Base-by-base conservation (phyloP, 2,113 vertebrate species). In the Macquaria australasica region DNA sequence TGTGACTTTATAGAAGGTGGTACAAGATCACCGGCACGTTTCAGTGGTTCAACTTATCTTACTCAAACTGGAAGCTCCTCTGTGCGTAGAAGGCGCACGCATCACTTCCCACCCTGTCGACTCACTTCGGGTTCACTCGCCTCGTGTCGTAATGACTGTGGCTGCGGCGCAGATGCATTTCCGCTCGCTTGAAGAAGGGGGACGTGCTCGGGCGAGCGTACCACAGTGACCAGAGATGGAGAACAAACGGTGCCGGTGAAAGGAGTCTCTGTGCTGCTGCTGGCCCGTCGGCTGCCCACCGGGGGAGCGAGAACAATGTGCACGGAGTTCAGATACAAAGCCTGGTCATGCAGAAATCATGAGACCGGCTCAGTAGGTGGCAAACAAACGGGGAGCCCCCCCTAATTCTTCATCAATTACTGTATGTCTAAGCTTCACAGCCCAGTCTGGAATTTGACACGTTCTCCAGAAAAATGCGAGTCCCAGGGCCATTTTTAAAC, bases 341-440 rank as follows among this genome's bases (percentile, higher is more conserved):
- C 85, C 83, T 8, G 91, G 87, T 94, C 93, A 95, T 68, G 93
- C 91, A 92, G 85, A 82, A 86, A 92, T 92, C 93, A 95, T 94
- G 77, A 90, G 93, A 95, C 91, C 90, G 72, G 87, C 90, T 93
- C 88, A 93, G 93, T 94, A 91, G 94, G 94, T 81, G 91, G 90
- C 69, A 81, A 90, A 93, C 89, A 91, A 86, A 87, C 37, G n/a
- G 81, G 77, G 67, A 78, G 79, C 53, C 79, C 79, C 79, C 74
- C 20, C 23, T 91, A 91, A 93, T 89, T 89, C 85, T 87, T 63
- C 72, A 87, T 77, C 78, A 84, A 16, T 66, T 2, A 31, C 28
- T 31, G 28, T 79, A 34, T 86, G 74, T 86, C 67, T 85, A 92
- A 94, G 89, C 93, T 86, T 53, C 64, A 75, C 60, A 82, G 70